These are phyloP conservation scores for Acromyrmex echinatior DNA, from an alignment of 1,140 invertebrate species.

Conservation along the genomic window DNA sequence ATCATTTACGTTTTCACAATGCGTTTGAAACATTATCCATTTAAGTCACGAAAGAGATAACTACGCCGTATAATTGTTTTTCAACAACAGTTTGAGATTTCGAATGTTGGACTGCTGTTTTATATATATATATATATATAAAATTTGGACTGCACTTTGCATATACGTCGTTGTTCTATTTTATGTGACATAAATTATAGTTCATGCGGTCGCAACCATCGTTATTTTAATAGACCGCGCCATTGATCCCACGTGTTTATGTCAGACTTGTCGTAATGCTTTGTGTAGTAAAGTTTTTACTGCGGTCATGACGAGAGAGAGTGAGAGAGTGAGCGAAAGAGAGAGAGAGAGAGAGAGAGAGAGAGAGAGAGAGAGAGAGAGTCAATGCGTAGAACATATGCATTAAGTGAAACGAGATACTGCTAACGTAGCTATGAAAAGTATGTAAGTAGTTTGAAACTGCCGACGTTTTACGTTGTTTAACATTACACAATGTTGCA, in stretches of 20 bases:
- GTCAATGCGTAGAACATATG: conserved; percentile 1
- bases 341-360: not conserved
- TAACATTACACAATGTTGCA: conserved; percentile 52
- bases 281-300: conserved; percentile 59
- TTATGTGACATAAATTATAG: conserved; percentile 54
- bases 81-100: conserved; percentile 9
- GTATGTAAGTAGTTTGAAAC: conserved; percentile 35
- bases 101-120: not conserved
- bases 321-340: too few relatives aligned
- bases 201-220: conserved; percentile 22
- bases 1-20: not conserved
- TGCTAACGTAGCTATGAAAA: conserved; percentile 42
- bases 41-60: not conserved
- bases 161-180: not conserved
- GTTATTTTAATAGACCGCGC: conserved; percentile 42
- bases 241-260: conserved; percentile 58
- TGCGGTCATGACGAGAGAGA: not conserved
- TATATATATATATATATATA: not conserved
- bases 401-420: conserved; percentile 54
- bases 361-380: not conserved
- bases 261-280: conserved; percentile 42
- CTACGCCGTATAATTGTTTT: not conserved
- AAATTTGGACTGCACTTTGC: conserved; percentile 4
- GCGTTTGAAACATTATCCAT: not conserved
- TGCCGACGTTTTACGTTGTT: conserved; percentile 50